A percentile compares a stretch with the other conserved stretches of the same genome.
Evolutionary conservation across 2,797 vertebrate genomes (phyloP).

Genomic region (Falco naumanni): DNA sequence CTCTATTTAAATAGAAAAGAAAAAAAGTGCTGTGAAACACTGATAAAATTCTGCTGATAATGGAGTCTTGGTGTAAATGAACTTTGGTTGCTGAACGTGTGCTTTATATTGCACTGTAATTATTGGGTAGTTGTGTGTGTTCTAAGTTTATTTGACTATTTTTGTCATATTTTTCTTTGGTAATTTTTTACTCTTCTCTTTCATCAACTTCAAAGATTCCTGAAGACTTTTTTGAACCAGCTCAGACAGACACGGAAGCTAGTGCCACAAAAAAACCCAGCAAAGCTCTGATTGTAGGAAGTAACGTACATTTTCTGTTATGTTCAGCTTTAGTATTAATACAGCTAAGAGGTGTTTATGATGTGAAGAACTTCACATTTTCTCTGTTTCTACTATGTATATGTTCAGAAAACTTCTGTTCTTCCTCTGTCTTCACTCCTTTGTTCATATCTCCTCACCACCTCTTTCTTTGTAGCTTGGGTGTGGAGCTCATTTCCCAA

Average conservation of each 20-base stretch:
- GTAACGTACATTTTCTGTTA: not conserved
- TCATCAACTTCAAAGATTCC: not conserved
- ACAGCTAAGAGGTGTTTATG: not conserved
- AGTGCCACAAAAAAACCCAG: not conserved
- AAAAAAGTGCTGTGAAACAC: not conserved
- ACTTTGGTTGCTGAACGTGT: not conserved
- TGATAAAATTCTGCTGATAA: not conserved
- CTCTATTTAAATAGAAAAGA: not conserved
- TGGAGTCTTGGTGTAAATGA: not conserved
- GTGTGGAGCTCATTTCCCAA: not conserved
- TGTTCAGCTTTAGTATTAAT: not conserved
- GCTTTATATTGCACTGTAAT: not conserved
- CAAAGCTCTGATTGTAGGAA: not conserved
- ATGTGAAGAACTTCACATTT: not conserved
- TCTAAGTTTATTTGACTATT: not conserved
- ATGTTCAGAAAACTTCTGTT: not conserved
- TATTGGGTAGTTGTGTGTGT: not conserved
- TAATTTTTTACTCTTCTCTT: not conserved
- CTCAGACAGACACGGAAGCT: not conserved
- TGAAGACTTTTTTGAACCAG: not conserved
- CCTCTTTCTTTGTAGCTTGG: not conserved
- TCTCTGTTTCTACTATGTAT: not conserved
- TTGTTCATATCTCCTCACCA: not conserved
- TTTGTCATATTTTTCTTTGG: not conserved
- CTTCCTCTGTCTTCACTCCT: rapidly evolving